Conservation (phyloP, 2,888 invertebrate species). For the Chalcosyrphus nemorum region DNA sequence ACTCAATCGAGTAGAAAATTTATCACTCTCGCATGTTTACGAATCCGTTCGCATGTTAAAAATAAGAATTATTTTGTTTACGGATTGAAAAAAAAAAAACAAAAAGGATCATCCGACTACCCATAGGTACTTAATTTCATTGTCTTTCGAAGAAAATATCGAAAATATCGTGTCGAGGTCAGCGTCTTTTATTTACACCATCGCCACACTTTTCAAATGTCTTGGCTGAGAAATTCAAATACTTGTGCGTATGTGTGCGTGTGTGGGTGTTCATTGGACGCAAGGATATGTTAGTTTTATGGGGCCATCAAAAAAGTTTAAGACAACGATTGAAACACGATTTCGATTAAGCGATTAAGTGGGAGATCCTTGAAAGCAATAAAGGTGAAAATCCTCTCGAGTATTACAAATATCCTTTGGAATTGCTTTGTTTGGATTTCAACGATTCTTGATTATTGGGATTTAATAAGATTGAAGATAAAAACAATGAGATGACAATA, state of each 20-base stretch:
- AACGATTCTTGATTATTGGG: background rate
- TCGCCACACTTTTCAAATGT: too few relatives aligned
- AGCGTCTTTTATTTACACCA: background rate
- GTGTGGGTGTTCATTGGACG: background rate
- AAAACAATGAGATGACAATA: background rate
- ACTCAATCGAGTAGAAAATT: background rate
- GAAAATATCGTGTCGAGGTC: background rate
- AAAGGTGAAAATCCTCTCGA: background rate
- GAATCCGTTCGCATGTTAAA: background rate
- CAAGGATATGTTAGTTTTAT: conserved; percentile 2
- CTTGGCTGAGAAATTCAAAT: background rate
- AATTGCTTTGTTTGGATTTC: background rate
- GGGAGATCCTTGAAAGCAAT: background rate
- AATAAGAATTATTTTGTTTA: background rate
- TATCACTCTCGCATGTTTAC: background rate
- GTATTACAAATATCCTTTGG: background rate
- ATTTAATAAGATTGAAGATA: background rate
- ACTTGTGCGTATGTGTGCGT: too few relatives aligned
- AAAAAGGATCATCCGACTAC: background rate
- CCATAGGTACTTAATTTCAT: background rate
- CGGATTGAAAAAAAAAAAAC: background rate
- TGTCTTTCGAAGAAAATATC: background rate
- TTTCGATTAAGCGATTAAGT: conserved; percentile 6
- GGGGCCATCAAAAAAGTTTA: conserved; percentile 11
- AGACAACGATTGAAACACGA: conserved; percentile 5